Conservation (phyloP, 2,113 vertebrate genomes). For the Ptychochromis oligacanthus region DNA sequence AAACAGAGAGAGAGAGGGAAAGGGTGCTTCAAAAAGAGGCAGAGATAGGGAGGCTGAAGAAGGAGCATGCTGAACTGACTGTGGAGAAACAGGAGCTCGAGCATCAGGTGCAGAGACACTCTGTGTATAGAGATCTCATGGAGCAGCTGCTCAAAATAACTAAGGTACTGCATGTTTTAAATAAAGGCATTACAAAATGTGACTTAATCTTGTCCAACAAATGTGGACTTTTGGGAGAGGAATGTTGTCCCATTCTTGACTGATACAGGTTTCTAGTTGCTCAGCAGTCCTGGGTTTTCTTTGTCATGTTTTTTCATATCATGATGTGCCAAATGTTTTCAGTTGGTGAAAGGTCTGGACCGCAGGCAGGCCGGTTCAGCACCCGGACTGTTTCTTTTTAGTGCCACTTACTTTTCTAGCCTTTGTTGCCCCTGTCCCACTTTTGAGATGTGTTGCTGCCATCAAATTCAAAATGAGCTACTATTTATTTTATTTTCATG, state of each 20-base stretch:
- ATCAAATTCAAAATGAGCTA: no score
- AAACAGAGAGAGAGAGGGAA: conserved; percentile 11
- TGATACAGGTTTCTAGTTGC: background rate
- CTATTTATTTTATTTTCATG: no score
- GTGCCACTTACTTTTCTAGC: no score
- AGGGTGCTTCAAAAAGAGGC: conserved; percentile 29
- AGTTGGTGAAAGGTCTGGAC: no score
- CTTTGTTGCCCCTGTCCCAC: no score
- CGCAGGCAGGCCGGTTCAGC: background rate
- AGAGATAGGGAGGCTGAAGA: conserved; percentile 35
- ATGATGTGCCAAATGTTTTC: no score
- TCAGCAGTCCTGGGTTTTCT: background rate
- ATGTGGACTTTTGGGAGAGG: background rate
- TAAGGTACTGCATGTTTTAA: conserved; percentile 15
- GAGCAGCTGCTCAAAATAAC: conserved; percentile 80
- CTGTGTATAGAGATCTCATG: conserved; percentile 75
- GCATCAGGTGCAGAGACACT: conserved; percentile 51
- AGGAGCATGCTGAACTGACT: conserved; percentile 22
- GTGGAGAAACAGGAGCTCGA: conserved; percentile 32
- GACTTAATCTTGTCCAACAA: no score
- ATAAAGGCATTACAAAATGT: background rate
- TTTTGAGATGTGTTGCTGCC: no score
- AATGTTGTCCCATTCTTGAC: background rate
- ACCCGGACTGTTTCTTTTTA: no score
- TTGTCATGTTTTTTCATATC: no score